phyloP scores from a whole-genome alignment of 37 sponge, comb jelly and placozoan species.

The Bolinopsis microptera region DNA sequence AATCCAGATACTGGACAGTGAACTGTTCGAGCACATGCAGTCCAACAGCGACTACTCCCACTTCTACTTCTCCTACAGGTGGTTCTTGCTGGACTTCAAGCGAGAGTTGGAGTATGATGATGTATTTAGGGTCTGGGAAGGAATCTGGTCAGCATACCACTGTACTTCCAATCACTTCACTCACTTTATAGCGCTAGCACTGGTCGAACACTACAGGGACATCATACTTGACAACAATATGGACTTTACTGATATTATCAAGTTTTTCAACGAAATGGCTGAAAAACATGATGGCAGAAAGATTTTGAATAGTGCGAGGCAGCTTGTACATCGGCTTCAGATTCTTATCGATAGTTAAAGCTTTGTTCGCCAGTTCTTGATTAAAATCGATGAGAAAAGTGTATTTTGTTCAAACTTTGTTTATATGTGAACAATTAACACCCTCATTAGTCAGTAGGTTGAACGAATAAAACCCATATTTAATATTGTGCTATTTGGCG shows the following conservation, averaged over 20 bases:
- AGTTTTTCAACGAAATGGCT: slow-evolving; percentile 77
- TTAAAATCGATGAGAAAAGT: no score
- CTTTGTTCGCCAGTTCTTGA: background rate
- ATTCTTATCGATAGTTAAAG: slow-evolving; percentile 39
- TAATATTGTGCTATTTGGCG: background rate
- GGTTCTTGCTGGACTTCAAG: slow-evolving; percentile 93
- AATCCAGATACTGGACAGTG: slow-evolving; percentile 83
- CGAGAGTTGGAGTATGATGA: slow-evolving; percentile 87
- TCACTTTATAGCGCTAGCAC: slow-evolving; percentile 85
- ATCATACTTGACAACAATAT: slow-evolving; percentile 84
- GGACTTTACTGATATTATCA: slow-evolving; percentile 89
- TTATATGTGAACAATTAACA: background rate
- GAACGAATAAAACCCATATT: background rate
- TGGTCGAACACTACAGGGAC: slow-evolving; percentile 86
- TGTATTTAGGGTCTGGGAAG: slow-evolving; percentile 87
- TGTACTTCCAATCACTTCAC: slow-evolving; percentile 74
- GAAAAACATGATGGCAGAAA: slow-evolving; percentile 45
- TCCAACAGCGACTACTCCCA: slow-evolving; percentile 80
- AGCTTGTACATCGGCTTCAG: slow-evolving; percentile 28
- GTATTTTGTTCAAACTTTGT: background rate
- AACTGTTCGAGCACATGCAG: slow-evolving; percentile 80
- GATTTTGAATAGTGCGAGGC: slow-evolving; percentile 30
- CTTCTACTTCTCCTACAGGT: slow-evolving; percentile 87
- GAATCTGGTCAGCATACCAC: slow-evolving; percentile 76
- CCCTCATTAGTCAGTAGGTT: background rate